These are phyloP conservation scores for Myiothlypis coronata DNA, from an alignment of 2,797 vertebrate genomes.

Conservation along the genomic window DNA sequence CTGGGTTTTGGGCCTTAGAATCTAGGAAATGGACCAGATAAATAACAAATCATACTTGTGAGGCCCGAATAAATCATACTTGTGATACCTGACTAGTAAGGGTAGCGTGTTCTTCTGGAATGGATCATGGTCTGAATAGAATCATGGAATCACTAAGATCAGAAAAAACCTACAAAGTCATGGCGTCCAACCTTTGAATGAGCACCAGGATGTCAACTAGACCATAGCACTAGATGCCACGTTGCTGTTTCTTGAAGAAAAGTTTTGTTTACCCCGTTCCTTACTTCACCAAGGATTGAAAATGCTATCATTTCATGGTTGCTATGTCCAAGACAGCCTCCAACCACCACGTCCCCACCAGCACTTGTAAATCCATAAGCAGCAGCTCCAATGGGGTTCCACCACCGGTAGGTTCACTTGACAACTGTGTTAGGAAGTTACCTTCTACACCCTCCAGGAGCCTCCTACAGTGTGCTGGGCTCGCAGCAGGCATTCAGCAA, in stretches of 20 bases:
- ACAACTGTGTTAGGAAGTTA: too few relatives aligned
- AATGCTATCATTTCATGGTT: fast-evolving
- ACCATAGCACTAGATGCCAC: too few relatives aligned
- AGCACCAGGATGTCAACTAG: background rate
- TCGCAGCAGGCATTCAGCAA: background rate
- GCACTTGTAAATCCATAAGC: background rate
- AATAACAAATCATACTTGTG: background rate
- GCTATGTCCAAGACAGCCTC: background rate
- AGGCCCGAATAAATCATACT: background rate
- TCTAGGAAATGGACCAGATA: background rate
- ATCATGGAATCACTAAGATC: background rate
- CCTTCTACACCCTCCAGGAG: background rate
- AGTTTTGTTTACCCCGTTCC: background rate
- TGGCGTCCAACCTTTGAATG: background rate
- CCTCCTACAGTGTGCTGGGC: background rate
- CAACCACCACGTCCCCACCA: fast-evolving
- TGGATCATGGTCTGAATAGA: background rate
- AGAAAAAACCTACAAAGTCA: background rate
- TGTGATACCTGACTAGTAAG: background rate
- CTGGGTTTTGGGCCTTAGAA: background rate
- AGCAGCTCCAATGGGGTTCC: fast-evolving
- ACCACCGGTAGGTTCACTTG: background rate
- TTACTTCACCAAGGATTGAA: background rate
- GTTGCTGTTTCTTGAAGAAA: background rate
- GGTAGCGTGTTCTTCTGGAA: background rate